Conservation (phyloP, 2,113 vertebrate species). For the Petromus typicus region DNA sequence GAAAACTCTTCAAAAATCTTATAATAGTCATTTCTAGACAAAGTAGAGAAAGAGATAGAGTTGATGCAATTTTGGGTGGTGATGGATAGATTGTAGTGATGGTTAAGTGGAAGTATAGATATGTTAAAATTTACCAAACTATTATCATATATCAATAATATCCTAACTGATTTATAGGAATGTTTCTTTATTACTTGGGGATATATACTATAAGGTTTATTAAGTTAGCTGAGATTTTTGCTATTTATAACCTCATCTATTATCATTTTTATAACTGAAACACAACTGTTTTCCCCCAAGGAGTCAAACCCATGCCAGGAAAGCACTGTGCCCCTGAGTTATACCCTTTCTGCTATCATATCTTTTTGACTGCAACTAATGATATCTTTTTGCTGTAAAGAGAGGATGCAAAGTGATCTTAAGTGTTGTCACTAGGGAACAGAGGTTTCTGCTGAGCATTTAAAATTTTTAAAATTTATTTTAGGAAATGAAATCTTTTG, state of each 20-base stretch:
- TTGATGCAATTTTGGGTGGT: neutral
- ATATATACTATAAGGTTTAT: conserved; percentile 22
- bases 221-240: conserved; percentile 49
- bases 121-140: neutral
- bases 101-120: neutral
- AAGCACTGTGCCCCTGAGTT: neutral
- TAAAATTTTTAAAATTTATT: conserved; percentile 14
- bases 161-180: neutral
- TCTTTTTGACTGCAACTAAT: conserved; percentile 27
- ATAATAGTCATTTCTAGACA: neutral
- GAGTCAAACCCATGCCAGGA: neutral
- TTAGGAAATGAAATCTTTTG: neutral
- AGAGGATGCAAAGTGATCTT: neutral
- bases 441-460: neutral
- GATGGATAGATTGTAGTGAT: neutral
- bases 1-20: neutral
- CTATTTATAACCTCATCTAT: neutral
- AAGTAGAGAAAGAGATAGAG: neutral
- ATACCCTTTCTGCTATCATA: neutral
- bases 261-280: neutral
- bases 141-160: neutral
- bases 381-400: conserved; percentile 7
- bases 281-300: neutral
- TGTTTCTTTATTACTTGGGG: neutral
- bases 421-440: neutral